Evolutionary conservation across 2,888 invertebrate species (phyloP).

Genomic region (Bombylius discolor): DNA sequence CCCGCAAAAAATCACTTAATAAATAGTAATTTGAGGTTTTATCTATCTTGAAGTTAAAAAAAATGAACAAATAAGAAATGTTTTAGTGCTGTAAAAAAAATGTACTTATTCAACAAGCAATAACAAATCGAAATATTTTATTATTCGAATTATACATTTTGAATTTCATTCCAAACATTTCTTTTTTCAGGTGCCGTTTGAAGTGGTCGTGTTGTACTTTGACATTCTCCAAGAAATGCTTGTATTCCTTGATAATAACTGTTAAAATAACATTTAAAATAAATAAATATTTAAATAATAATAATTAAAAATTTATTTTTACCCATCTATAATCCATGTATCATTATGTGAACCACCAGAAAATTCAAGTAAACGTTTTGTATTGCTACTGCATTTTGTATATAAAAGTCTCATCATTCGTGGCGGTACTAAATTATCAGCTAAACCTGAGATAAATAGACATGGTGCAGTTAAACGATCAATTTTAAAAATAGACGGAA

Average conservation of each 20-base stretch:
- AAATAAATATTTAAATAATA: conserved; percentile 1
- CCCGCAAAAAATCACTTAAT: no score
- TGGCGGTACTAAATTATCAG: conserved; percentile 80
- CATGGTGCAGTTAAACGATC: conserved; percentile 59
- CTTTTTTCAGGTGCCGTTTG: conserved; percentile 33
- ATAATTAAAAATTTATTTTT: conserved; percentile 24
- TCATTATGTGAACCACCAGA: conserved; percentile 85
- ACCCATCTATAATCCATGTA: conserved; percentile 82
- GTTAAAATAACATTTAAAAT: no score
- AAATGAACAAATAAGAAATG: no score
- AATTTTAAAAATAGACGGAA: conserved; percentile 61
- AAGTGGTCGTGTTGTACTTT: conserved; percentile 26
- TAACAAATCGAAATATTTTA: no score
- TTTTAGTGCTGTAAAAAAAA: no score
- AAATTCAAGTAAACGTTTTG: conserved; percentile 66
- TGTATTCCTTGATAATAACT: conserved; percentile 34
- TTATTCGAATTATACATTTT: conserved; percentile 21
- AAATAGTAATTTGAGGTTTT: no score
- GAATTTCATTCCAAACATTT: conserved; percentile 33
- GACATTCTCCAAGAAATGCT: conserved; percentile 29
- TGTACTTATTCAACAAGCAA: no score
- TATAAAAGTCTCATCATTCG: conserved; percentile 77
- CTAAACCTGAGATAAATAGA: conserved; percentile 76
- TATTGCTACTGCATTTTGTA: conserved; percentile 55
- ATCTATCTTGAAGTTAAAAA: no score